These are phyloP conservation scores for Drosophila siamana DNA, from an alignment of 2,888 invertebrate genomes.

Conservation along the genomic window DNA sequence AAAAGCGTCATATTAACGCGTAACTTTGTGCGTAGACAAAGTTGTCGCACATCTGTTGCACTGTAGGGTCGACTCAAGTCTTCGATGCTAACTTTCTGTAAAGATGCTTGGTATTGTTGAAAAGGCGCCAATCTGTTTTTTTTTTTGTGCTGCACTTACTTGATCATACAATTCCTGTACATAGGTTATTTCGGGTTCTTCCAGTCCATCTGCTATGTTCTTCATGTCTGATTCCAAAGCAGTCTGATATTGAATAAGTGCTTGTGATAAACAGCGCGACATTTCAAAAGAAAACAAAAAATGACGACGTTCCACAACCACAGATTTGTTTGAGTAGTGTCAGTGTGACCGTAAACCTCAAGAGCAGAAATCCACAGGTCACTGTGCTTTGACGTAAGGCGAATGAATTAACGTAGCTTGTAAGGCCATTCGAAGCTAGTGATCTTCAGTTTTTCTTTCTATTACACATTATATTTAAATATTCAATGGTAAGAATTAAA, in stretches of 20 bases:
- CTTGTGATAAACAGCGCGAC: constrained; percentile 29
- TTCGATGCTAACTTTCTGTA: constrained; percentile 48
- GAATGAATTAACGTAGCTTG: not conserved
- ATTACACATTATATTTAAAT: not conserved
- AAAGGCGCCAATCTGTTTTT: constrained; percentile 1
- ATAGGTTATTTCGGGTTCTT: constrained; percentile 13
- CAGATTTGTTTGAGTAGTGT: not conserved
- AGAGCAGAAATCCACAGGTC: not conserved
- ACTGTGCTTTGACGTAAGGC: not conserved
- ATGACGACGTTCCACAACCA: not conserved
- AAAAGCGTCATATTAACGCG: constrained; percentile 48
- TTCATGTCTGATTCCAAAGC: constrained; percentile 15
- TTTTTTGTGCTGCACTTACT: constrained; percentile 30
- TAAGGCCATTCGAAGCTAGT: too few relatives aligned
- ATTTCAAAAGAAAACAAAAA: not conserved
- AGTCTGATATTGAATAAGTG: constrained; percentile 26
- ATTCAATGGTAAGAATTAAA: too few relatives aligned
- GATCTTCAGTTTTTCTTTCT: too few relatives aligned
- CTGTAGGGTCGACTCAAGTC: constrained; percentile 52
- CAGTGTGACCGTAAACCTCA: constrained; percentile 23
- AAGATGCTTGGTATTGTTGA: not conserved
- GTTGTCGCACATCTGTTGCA: constrained; percentile 27
- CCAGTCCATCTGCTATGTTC: not conserved
- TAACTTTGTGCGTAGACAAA: constrained; percentile 58
- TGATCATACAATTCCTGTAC: constrained; percentile 7